Percentiles rank a stretch among this genome's conserved stretches.
Conservation (phyloP, 1,140 invertebrate species). For the Zaprionus tsacasi region DNA sequence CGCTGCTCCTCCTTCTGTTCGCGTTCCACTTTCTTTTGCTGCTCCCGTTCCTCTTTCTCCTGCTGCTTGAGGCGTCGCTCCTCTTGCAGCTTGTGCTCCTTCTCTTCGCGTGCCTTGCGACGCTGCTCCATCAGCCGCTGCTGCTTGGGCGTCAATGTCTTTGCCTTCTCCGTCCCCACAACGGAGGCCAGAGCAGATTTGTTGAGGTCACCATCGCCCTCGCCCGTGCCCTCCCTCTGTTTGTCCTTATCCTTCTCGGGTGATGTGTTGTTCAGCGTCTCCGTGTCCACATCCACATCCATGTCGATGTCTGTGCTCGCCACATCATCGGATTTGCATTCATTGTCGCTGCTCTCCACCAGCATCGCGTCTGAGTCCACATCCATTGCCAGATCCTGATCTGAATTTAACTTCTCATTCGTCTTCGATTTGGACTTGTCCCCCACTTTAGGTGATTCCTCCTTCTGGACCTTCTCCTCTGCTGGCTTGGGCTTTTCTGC, state of each 20-base stretch:
- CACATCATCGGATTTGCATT: slow-evolving; percentile 16
- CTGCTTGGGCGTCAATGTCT: slow-evolving; percentile 73
- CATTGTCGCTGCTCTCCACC: slow-evolving; percentile 51
- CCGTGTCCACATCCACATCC: slow-evolving; percentile 58
- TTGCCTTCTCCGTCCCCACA: slow-evolving; percentile 13
- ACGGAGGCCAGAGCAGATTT: neutral
- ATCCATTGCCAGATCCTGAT: neutral
- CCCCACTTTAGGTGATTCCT: no score
- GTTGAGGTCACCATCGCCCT: slow-evolving; percentile 3
- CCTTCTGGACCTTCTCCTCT: neutral
- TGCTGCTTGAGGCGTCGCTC: slow-evolving; percentile 70
- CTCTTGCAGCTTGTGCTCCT: slow-evolving; percentile 77
- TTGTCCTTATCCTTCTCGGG: slow-evolving; percentile 10
- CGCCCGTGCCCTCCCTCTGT: neutral
- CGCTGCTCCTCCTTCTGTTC: slow-evolving; percentile 85
- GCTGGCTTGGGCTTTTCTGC: neutral
- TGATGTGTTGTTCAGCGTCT: slow-evolving; percentile 27
- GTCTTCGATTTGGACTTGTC: neutral
- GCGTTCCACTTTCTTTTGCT: slow-evolving; percentile 81
- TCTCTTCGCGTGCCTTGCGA: slow-evolving; percentile 81
- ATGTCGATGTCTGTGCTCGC: slow-evolving; percentile 49
- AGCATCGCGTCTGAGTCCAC: slow-evolving; percentile 25
- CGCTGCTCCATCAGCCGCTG: slow-evolving; percentile 67
- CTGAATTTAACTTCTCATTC: neutral
- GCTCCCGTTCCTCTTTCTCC: slow-evolving; percentile 84